phyloP scores from a whole-genome alignment of 2,113 vertebrate species.

The Mobula hypostoma region DNA sequence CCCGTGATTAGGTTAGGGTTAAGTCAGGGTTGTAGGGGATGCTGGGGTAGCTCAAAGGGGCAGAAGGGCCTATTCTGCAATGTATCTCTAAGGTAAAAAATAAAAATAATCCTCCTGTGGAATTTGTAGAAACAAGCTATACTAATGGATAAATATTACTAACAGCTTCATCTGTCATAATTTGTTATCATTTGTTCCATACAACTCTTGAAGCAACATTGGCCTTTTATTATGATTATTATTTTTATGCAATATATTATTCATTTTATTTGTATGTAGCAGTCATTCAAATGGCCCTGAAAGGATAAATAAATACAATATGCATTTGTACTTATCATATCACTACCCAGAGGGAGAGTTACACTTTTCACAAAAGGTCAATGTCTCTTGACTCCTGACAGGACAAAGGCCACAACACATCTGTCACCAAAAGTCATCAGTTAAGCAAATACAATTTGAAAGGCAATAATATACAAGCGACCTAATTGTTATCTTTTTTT shows the following conservation, averaged over 20 bases:
- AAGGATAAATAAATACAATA: conserved; percentile 27
- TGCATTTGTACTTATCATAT: conserved; percentile 21
- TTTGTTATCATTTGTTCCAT: neutral
- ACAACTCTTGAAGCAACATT: neutral
- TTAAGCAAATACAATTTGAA: conserved; percentile 7
- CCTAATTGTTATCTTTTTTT: neutral
- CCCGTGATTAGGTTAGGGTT: too few species aligned
- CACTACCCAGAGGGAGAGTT: neutral
- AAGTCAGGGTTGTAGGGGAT: too few species aligned
- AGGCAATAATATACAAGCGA: neutral
- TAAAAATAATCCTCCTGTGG: neutral
- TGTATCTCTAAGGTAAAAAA: too few species aligned
- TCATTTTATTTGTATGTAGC: neutral
- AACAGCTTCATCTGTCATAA: neutral
- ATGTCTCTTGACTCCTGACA: neutral
- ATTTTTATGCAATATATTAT: conserved; percentile 20
- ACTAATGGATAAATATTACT: neutral
- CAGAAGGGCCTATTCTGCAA: too few species aligned
- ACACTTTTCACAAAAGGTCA: neutral
- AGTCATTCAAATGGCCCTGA: neutral
- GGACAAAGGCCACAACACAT: conserved; percentile 9
- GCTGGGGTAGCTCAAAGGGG: too few species aligned
- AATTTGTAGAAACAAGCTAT: conserved; percentile 26
- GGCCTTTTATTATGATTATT: neutral
- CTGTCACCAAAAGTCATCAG: conserved; percentile 13